These are phyloP conservation scores for Phataginus tetradactyla DNA, from an alignment of 2,797 vertebrate genomes.

Conservation along the genomic window DNA sequence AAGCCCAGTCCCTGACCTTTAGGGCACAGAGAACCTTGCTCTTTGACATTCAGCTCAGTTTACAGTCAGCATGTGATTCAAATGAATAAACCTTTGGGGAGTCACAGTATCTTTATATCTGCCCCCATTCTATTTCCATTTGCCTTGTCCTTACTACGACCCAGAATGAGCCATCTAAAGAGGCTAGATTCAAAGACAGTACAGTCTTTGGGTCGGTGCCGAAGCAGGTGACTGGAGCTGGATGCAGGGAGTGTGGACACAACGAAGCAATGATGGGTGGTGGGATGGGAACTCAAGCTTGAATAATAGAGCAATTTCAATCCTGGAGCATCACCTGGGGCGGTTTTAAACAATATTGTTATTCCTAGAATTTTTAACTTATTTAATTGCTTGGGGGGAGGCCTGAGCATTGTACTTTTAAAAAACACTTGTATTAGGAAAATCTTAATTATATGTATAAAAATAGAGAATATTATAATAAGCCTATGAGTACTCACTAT, in stretches of 20 bases:
- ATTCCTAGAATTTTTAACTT: background rate
- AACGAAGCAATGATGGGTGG: too few species aligned
- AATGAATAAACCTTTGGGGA: background rate
- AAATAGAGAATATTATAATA: background rate
- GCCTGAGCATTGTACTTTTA: background rate
- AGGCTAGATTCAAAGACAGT: background rate
- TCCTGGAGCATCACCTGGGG: background rate
- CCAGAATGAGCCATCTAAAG: background rate
- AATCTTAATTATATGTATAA: background rate
- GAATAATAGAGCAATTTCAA: background rate
- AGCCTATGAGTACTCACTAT: background rate
- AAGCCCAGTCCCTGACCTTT: background rate
- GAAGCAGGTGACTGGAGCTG: background rate
- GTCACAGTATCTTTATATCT: background rate
- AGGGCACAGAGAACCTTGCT: background rate
- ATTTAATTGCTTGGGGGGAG: background rate
- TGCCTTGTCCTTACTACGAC: background rate
- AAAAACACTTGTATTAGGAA: background rate
- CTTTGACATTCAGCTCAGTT: background rate
- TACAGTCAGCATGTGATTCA: background rate
- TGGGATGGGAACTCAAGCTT: background rate
- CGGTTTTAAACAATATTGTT: background rate
- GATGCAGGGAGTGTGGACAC: background rate
- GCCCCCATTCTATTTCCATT: background rate
- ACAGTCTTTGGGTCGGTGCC: background rate